Evolutionary conservation across 2,113 vertebrate genomes (phyloP), one percentile per base, ranked within the genome.

Genomic region (Sialia sialis): DNA sequence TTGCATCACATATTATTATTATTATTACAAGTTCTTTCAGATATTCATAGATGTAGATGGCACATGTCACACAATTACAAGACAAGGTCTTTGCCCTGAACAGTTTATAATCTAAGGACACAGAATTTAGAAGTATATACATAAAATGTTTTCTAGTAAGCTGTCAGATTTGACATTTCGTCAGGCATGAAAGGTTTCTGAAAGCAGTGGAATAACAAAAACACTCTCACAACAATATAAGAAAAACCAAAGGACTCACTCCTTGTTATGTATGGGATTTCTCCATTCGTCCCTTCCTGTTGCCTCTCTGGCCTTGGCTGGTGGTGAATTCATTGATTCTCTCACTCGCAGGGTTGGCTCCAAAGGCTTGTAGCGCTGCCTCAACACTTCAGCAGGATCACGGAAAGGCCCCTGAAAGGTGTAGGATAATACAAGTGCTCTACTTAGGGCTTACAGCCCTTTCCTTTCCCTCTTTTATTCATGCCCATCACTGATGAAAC

Each of bases 381-480:
- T 66, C 89, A 98, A 72, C 43, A 98, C 98, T 74, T 98, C 98
- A 20, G 85, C 88, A 2, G 97, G 79, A 91, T 98, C 77, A 0
- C 98, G 98, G 94, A 98, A 98, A 43, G 98, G 98, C 38, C 98
- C 98, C 99, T 99, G 97, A 70, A 83, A 97, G 92, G 93, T 70
- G 94, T 9, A 95, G 83, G 73, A 89, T 49, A 93, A 95, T 18
- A 64, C 25, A 82, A 78, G 55, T 39, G 78, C 62, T 95, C 95
- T 95, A 96, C 79, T 67, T 49, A 44, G 59, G 79, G 59, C 16
- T 48, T 66, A 39, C 17, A 83, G 21, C 27, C 69, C 56, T 68
- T 89, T 55, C 38, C 41, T 44, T 62, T 73, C 13, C 29, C 70
- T 67, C 83, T 94, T 84, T 73, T 84, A 64, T 66, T 94, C 52